Evolutionary conservation across 1,140 invertebrate genomes (phyloP).

Genomic region (Mylabris phalerata): DNA sequence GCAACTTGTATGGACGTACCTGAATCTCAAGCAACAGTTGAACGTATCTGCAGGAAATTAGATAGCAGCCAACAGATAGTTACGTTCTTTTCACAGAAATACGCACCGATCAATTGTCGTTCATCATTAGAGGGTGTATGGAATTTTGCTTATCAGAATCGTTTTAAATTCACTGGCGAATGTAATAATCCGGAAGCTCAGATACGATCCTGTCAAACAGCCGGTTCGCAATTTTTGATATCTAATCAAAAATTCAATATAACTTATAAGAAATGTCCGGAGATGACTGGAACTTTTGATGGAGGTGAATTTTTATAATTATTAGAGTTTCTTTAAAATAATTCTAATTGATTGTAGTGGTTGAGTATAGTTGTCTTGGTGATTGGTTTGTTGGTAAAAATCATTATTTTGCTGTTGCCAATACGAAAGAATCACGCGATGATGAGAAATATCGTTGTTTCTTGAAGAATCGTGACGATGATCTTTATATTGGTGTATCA

Average conservation of each 20-base stretch:
- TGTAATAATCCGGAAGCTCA: conserved; percentile 80
- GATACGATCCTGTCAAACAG: conserved; percentile 90
- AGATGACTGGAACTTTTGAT: conserved; percentile 79
- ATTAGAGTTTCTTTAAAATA: not conserved
- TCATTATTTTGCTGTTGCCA: conserved; percentile 90
- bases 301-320: conserved; percentile 51
- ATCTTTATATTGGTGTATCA: conserved; percentile 81
- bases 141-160: conserved; percentile 90
- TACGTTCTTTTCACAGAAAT: conserved; percentile 86
- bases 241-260: conserved; percentile 97
- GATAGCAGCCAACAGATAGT: conserved; percentile 72
- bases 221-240: conserved; percentile 91
- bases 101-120: conserved; percentile 84
- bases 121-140: conserved; percentile 91
- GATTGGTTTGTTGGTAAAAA: conserved; percentile 95
- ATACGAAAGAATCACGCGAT: conserved; percentile 88
- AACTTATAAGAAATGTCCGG: conserved; percentile 82
- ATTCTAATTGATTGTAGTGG: conserved; percentile 48
- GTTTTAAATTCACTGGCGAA: conserved; percentile 85
- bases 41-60: conserved; percentile 68
- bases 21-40: conserved; percentile 60
- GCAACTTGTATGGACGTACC: conserved; percentile 67
- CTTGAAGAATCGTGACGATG: conserved; percentile 88
- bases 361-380: conserved; percentile 88
- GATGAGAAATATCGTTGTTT: conserved; percentile 92